Evolutionary conservation across 2,113 vertebrate genomes (phyloP).

Genomic region (Gymnogyps californianus): DNA sequence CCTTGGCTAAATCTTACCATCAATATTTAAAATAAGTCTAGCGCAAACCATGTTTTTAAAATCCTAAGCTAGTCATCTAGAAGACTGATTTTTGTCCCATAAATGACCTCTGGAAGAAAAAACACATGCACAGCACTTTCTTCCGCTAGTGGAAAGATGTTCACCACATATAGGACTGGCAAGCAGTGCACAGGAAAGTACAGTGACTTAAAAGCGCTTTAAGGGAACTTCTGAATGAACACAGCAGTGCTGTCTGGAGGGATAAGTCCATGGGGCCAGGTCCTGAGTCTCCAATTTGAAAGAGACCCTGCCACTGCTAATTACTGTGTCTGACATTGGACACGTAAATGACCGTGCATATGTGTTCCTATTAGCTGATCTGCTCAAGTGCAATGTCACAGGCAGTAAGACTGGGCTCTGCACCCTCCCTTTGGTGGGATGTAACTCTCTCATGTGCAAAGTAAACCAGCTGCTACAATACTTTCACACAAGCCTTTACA

Average conservation of each 20-base stretch:
- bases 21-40: constrained; percentile 52
- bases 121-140: background rate
- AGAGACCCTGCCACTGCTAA: background rate
- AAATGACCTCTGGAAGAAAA: constrained; percentile 39
- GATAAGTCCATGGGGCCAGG: background rate
- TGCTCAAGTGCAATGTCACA: background rate
- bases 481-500: background rate
- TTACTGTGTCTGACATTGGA: background rate
- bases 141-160: background rate
- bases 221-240: background rate
- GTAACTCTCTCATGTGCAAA: background rate
- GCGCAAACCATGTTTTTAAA: background rate
- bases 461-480: background rate
- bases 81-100: constrained; percentile 5
- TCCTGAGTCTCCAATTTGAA: background rate
- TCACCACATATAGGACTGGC: background rate
- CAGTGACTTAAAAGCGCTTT: background rate
- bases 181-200: background rate
- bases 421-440: background rate
- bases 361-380: background rate
- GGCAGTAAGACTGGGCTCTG: background rate
- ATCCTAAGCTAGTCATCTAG: background rate
- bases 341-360: rapidly evolving
- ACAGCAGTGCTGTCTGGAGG: background rate
- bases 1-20: constrained; percentile 39